Evolutionary conservation across 2,113 vertebrate species (phyloP).

Genomic region (Motacilla alba): DNA sequence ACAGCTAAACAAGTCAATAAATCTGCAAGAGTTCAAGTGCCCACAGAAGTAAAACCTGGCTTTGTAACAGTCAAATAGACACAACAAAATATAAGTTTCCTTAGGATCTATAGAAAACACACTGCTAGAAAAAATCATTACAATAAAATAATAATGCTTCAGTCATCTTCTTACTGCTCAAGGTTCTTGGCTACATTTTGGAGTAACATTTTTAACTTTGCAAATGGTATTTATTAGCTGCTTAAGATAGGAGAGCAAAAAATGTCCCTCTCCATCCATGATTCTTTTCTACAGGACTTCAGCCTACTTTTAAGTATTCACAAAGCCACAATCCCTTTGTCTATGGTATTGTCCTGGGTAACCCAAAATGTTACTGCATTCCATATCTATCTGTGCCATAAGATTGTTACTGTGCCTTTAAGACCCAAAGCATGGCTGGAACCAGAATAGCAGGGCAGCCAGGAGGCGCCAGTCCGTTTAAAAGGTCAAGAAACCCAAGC

Average conservation of each 20-base stretch:
- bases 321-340: neutral
- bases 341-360: fast-evolving
- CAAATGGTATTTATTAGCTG: neutral
- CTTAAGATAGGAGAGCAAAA: neutral
- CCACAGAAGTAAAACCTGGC: neutral
- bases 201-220: neutral
- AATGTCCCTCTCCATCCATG: neutral
- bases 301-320: neutral
- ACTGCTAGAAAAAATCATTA: neutral
- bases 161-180: neutral
- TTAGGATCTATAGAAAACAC: neutral
- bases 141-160: neutral
- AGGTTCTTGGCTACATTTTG: neutral
- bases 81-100: neutral
- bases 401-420: neutral
- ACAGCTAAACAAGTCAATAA: neutral
- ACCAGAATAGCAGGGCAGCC: fast-evolving
- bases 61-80: neutral
- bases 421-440: neutral
- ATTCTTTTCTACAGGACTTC: neutral
- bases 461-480: fast-evolving
- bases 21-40: neutral
- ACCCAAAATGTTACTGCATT: neutral
- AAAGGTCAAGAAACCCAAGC: neutral
- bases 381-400: fast-evolving